Evolutionary conservation across 2,113 vertebrate genomes (phyloP), one percentile per base, ranked within the genome.

Genomic region (Benitochromis conjunctus): DNA sequence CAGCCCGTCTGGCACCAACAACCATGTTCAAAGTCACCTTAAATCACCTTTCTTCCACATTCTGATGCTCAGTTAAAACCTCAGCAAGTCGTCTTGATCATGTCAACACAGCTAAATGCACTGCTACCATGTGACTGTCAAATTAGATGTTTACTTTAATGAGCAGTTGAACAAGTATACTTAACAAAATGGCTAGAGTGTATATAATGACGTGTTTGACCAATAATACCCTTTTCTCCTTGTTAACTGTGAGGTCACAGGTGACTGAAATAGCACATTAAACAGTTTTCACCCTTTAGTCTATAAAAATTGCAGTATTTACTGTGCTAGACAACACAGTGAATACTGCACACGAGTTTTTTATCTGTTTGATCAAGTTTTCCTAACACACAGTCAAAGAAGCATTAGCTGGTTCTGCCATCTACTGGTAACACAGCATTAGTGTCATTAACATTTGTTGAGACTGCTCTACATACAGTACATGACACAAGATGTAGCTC

Each of bases 361-460:
- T 3, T 13, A 21, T 14, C 62, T 29, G 54, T 0, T 24, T 18
- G 36, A 24, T 18, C 21, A 10, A 54, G 51, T n/a, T 21, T 53
- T 8, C 38, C 9, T 9, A 46, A 51, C 66, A 26, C 21, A 31
- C 62, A n/a, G 26, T 14, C 19, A 9, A 16, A 43, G 14, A 18
- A 82, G 58, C 2, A 64, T 48, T n/a, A 21, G 19, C 54, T 76
- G 62, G 8, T 81, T 66, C n/a, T 60, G 71, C 92, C 95, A 86
- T 83, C 94, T 95, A 9, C 79, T 94, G 94, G 92, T 86, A 48
- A 11, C 13, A 6, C 41, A 48, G 14, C 21, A 26, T 13, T 38
- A 36, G 60, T 11, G 9, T n/a, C 5, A 10, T 1, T 6, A 3
- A n/a, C 19, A 19, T 60, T 31, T 60, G 8, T 34, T 58, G 56